A percentile compares a stretch with the other conserved stretches of the same genome.
phyloP scores from a whole-genome alignment of 2,888 invertebrate genomes.

The Branchellion lobata region DNA sequence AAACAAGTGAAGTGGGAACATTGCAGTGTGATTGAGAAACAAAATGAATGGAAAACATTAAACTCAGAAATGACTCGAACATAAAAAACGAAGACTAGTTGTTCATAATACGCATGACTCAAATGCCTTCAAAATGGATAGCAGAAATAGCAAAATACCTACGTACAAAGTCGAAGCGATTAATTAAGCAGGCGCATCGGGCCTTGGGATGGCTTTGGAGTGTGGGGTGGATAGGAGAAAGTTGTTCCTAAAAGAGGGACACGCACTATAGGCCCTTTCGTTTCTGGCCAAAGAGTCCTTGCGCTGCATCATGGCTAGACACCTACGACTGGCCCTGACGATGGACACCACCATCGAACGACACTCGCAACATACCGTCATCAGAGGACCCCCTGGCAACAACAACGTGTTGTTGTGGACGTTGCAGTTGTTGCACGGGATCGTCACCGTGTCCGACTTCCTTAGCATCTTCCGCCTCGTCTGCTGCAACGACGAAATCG shows the following conservation, averaged over 20 bases:
- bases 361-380: constrained; percentile 91
- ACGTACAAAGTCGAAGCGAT: too few relatives aligned
- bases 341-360: constrained; percentile 90
- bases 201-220: neutral
- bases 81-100: too few relatives aligned
- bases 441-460: constrained; percentile 12
- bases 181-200: too few relatives aligned
- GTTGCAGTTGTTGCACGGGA: constrained; percentile 42
- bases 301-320: constrained; percentile 52
- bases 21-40: too few relatives aligned
- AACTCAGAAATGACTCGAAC: too few relatives aligned
- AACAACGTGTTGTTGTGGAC: constrained; percentile 59
- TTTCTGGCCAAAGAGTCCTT: neutral
- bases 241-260: constrained; percentile 20
- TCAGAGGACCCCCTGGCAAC: constrained; percentile 68
- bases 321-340: constrained; percentile 79
- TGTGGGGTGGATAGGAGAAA: neutral
- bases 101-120: too few relatives aligned
- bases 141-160: too few relatives aligned
- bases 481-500: neutral
- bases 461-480: neutral
- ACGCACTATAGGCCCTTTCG: constrained; percentile 44
- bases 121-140: too few relatives aligned
- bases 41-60: too few relatives aligned
- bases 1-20: too few relatives aligned